Evolutionary conservation across 2,113 vertebrate species (phyloP).

Genomic region (Dipodomys spectabilis): DNA sequence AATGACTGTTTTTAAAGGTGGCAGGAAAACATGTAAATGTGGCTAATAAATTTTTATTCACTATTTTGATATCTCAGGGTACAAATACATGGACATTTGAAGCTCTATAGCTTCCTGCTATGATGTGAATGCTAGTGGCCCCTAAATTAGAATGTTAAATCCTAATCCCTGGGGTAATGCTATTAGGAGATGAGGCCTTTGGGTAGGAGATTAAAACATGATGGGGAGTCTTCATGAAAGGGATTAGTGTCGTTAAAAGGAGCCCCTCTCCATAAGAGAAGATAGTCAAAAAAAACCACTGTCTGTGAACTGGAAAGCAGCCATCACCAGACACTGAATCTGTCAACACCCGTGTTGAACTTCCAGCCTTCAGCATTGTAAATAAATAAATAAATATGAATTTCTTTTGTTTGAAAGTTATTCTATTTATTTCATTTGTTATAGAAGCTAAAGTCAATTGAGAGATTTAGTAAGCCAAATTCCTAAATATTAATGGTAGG

Average conservation of each 20-base stretch:
- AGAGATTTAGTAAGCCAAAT: background rate
- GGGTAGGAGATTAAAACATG: too few relatives aligned
- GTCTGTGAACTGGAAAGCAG: background rate
- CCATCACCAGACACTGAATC: background rate
- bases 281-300: background rate
- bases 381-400: background rate
- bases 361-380: background rate
- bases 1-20: background rate
- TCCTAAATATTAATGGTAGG: background rate
- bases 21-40: background rate
- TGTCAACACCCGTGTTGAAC: background rate
- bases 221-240: background rate
- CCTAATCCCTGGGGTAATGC: background rate
- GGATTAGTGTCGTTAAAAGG: background rate
- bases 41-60: background rate
- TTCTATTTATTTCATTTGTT: too few relatives aligned
- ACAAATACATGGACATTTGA: background rate
- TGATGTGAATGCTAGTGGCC: background rate
- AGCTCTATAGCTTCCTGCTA: background rate
- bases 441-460: too few relatives aligned
- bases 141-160: background rate
- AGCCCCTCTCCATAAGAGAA: background rate
- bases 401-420: too few relatives aligned
- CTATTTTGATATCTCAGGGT: background rate
- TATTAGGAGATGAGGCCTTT: background rate